Base-by-base conservation (phyloP, 2,113 vertebrate species). In the Melanerpes formicivorus region DNA sequence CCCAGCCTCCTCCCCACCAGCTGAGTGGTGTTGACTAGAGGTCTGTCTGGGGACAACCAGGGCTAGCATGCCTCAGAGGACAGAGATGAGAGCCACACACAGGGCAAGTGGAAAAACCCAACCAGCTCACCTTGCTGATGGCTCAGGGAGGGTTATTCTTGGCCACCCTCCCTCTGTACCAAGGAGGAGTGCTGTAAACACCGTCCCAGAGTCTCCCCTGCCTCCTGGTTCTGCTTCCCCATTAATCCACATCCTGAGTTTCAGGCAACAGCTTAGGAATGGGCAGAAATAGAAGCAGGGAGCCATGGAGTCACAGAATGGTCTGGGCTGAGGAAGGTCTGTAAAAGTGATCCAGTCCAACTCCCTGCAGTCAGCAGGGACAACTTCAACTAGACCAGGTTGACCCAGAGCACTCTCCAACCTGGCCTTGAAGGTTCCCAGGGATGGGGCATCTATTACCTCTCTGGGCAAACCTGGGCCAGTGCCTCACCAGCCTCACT, bases 51-150 rank as follows among this genome's bases (percentile, higher is more conserved):
- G 73, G 37, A 81, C 21, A 58, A 5, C 72, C 81, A 82, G 56
- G n/a, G 37, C 81, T 84, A 64, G 64, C 75, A 12, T 64, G 75
- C 5, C 0, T 54, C 87, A 94, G 73, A 29, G 44, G 72, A 78
- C 69, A 37, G 82, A 91, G 72, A 89, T 19, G 81, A 78, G 72
- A 93, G 76, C 65, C 73, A 67, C 69, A 91, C 42, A 32, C 81
- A 78, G 79, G 91, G 55, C 67, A 88, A 78, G 44, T 93, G 96
- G 96, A 96, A 96, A 96, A 96, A 93, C 85, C 91, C 96, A 80
- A 65, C 7, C 48, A 83, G 67, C 42, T 81, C 72, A 89, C 87
- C 84, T 87, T 88, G 76, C 44, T 80, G 30, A 62, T 32, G 56
- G 76, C 79, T 90, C 67, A 64, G 8, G 13, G 48, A 93, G n/a